Conservation (phyloP, 2,113 vertebrate species). For the Arvicanthis niloticus region DNA sequence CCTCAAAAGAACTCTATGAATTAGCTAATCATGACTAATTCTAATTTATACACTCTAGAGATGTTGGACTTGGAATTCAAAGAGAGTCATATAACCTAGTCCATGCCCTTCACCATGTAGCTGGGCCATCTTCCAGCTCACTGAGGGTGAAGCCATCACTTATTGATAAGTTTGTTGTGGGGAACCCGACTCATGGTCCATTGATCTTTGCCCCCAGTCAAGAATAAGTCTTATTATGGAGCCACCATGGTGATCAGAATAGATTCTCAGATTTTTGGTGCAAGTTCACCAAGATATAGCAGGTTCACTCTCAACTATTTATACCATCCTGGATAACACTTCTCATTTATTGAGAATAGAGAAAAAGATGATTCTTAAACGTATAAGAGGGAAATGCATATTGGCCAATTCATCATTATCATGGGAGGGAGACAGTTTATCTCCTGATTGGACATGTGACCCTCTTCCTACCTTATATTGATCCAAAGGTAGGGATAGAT, state of each 20-base stretch:
- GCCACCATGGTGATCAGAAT: neutral
- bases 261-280: neutral
- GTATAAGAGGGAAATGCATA: neutral
- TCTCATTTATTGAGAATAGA: neutral
- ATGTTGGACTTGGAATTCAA: constrained; percentile 51
- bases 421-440: neutral
- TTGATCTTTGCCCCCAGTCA: no score
- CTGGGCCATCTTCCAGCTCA: neutral
- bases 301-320: neutral
- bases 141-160: neutral
- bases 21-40: constrained; percentile 44
- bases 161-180: neutral
- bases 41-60: constrained; percentile 22
- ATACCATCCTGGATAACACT: neutral
- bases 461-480: neutral
- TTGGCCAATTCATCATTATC: neutral
- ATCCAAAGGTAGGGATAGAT: neutral
- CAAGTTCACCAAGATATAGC: neutral
- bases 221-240: neutral
- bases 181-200: neutral
- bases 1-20: constrained; percentile 50
- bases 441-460: neutral
- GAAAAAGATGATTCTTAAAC: neutral
- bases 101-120: neutral
- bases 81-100: neutral